A percentile compares a stretch with the other conserved stretches of the same genome.
Conservation (phyloP, 2,888 invertebrate genomes). For the Sesia apiformis region DNA sequence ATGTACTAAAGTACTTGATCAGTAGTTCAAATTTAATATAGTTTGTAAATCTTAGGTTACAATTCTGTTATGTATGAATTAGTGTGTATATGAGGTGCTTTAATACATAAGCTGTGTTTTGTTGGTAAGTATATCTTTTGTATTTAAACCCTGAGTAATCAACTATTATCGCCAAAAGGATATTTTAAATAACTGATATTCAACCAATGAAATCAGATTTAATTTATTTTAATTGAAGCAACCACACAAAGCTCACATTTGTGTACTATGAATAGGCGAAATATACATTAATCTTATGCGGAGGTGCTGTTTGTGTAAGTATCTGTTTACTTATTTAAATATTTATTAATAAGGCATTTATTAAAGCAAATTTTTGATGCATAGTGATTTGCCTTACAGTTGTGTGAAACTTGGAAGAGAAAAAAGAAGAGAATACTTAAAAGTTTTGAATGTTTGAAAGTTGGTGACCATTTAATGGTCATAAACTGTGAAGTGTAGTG, state of each 20-base stretch:
- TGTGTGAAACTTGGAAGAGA: constrained; percentile 10
- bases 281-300: neutral
- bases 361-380: constrained; percentile 8
- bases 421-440: constrained; percentile 27
- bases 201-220: neutral
- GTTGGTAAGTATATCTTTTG: neutral
- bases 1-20: no score
- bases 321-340: constrained; percentile 35
- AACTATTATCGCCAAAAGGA: neutral
- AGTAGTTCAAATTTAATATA: neutral
- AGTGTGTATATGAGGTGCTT: neutral
- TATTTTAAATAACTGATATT: neutral
- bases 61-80: neutral
- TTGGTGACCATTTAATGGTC: constrained; percentile 52
- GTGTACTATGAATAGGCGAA: neutral
- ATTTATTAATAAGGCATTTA: neutral
- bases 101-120: neutral
- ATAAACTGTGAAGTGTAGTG: constrained; percentile 67
- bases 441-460: constrained; percentile 22
- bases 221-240: neutral
- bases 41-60: neutral
- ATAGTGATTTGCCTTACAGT: constrained; percentile 39
- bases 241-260: neutral
- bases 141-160: neutral
- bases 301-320: constrained; percentile 30